phyloP scores from a whole-genome alignment of 2,113 vertebrate genomes.

The Condylura cristata region DNA sequence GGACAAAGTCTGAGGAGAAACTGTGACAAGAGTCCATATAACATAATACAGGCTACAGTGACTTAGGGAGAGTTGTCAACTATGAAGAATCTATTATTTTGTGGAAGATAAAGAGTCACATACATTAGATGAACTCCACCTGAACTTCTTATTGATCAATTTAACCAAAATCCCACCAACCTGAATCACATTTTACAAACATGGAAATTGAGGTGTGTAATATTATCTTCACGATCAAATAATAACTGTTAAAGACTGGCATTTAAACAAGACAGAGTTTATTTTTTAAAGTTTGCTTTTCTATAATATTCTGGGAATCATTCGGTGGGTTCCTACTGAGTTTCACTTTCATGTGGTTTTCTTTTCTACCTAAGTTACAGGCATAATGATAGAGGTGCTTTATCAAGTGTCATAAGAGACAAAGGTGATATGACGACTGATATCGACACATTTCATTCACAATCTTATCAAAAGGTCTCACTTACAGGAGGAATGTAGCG shows the following conservation, averaged over 20 bases:
- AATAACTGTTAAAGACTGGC: not conserved
- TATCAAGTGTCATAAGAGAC: too few species aligned
- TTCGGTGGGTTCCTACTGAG: not conserved
- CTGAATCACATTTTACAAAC: not conserved
- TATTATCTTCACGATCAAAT: not conserved
- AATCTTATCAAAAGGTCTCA: too few species aligned
- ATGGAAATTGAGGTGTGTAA: not conserved
- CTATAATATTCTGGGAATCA: not conserved
- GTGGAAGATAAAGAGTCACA: not conserved
- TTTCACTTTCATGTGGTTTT: conserved; percentile 9
- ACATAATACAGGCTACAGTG: not conserved
- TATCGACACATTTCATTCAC: not conserved
- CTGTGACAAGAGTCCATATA: not conserved
- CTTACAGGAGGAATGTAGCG: too few species aligned
- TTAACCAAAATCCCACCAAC: not conserved
- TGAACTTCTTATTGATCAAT: not conserved
- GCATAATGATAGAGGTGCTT: too few species aligned
- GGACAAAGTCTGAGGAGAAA: not conserved
- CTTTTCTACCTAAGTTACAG: not conserved
- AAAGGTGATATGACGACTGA: too few species aligned
- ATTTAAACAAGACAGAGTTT: not conserved
- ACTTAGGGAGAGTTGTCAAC: not conserved
- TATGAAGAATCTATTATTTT: not conserved
- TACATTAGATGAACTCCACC: not conserved
- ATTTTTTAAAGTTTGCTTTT: not conserved